These are phyloP conservation scores for Gymnoscelis rufifasciata DNA, from an alignment of 2,888 invertebrate species.

Conservation along the genomic window DNA sequence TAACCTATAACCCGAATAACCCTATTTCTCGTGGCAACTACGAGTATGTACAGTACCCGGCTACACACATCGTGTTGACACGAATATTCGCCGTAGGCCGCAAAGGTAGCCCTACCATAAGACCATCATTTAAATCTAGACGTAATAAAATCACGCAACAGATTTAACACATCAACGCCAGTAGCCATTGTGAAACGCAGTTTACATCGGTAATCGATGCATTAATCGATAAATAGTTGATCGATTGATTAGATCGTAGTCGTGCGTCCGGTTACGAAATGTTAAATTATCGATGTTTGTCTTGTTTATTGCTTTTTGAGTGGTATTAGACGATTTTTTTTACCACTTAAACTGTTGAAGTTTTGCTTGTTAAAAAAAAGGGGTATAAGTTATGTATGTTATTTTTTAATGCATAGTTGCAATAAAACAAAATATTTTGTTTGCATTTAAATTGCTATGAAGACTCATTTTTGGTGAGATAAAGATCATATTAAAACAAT, in stretches of 20 bases:
- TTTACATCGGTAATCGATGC: conserved; percentile 36
- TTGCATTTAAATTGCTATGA: no score
- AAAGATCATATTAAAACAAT: no score
- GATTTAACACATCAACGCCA: conserved; percentile 25
- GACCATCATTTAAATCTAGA: no score
- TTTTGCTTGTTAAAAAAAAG: background rate
- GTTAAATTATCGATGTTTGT: conserved; percentile 19
- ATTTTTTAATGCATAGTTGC: no score
- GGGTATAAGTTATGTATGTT: background rate
- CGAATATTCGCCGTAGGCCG: no score
- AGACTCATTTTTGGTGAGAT: no score
- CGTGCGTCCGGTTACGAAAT: conserved; percentile 44
- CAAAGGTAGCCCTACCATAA: no score
- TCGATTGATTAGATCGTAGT: conserved; percentile 33
- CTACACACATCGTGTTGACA: no score
- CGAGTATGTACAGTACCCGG: no score
- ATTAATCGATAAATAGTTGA: conserved; percentile 34
- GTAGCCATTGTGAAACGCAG: conserved; percentile 30
- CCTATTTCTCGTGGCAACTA: no score
- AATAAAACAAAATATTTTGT: no score
- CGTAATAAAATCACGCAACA: background rate
- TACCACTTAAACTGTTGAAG: background rate
- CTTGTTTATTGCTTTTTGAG: conserved; percentile 11
- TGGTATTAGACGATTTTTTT: background rate
- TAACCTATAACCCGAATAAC: no score